Percentiles rank a stretch among this genome's conserved stretches.
These are phyloP conservation scores for Teleogryllus occipitalis DNA, from an alignment of 1,140 invertebrate genomes.

Conservation along the genomic window DNA sequence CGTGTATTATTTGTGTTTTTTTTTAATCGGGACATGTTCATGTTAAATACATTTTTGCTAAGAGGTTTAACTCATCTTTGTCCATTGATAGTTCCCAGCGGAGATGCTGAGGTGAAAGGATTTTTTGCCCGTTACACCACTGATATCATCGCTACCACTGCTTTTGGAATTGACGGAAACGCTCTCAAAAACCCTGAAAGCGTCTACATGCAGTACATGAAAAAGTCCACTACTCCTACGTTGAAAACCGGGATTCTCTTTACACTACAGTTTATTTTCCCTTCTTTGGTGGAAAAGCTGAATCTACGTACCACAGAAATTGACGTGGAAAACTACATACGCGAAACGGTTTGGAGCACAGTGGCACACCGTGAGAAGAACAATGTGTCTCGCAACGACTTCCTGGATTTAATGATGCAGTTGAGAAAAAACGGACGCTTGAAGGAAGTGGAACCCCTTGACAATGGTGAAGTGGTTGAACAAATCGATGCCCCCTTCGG, in stretches of 20 bases:
- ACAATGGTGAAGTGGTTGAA: conserved; percentile 16
- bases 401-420: conserved; percentile 50
- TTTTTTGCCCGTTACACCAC: neutral
- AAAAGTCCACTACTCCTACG: no score
- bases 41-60: no score
- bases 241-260: no score
- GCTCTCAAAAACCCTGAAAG: conserved; percentile 8
- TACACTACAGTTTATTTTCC: no score
- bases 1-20: no score
- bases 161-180: conserved; percentile 7
- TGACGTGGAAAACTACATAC: conserved; percentile 43
- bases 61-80: no score
- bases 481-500: no score
- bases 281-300: neutral
- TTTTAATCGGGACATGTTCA: no score
- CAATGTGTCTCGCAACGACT: conserved; percentile 44
- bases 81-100: no score
- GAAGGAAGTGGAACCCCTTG: conserved; percentile 37
- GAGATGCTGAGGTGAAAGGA: no score
- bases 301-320: neutral
- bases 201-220: neutral
- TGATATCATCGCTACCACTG: conserved; percentile 11
- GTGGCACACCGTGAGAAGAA: conserved; percentile 41
- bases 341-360: conserved; percentile 43
- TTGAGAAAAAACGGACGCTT: conserved; percentile 35